Conservation (phyloP, 2,797 vertebrate genomes). For the Megaceryle alcyon region DNA sequence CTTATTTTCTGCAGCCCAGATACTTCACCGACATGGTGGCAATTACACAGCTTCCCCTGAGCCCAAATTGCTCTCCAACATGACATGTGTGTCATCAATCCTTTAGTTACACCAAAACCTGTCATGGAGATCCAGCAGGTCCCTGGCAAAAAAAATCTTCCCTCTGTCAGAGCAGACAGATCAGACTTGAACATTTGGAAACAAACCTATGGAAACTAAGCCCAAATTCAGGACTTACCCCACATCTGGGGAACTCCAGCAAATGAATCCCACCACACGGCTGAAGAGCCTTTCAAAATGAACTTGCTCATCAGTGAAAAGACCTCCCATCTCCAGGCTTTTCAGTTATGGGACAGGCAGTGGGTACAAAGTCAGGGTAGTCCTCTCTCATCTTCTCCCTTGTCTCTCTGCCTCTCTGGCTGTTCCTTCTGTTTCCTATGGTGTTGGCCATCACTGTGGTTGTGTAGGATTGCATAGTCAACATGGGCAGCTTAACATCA, state of each 20-base stretch:
- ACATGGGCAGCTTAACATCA: background rate
- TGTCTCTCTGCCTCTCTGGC: background rate
- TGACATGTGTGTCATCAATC: background rate
- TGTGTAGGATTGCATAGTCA: background rate
- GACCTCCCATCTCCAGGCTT: rapidly evolving
- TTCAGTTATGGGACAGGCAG: background rate
- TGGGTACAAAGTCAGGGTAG: background rate
- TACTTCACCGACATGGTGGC: rapidly evolving
- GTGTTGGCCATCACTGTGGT: background rate
- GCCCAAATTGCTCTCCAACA: background rate
- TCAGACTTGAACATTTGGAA: background rate
- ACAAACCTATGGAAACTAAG: background rate
- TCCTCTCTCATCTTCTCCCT: background rate
- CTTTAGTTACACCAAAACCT: background rate
- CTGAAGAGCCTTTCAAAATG: background rate
- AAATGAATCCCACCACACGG: background rate
- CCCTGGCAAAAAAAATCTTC: background rate
- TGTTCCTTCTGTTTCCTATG: background rate
- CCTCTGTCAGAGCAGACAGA: background rate
- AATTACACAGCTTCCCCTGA: background rate
- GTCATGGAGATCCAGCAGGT: background rate
- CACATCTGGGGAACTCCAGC: background rate
- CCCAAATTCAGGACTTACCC: background rate
- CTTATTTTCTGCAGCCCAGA: background rate
- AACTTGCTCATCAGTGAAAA: background rate